Conservation (phyloP, 2,888 invertebrate genomes). For the Epirrhoe tristata region DNA sequence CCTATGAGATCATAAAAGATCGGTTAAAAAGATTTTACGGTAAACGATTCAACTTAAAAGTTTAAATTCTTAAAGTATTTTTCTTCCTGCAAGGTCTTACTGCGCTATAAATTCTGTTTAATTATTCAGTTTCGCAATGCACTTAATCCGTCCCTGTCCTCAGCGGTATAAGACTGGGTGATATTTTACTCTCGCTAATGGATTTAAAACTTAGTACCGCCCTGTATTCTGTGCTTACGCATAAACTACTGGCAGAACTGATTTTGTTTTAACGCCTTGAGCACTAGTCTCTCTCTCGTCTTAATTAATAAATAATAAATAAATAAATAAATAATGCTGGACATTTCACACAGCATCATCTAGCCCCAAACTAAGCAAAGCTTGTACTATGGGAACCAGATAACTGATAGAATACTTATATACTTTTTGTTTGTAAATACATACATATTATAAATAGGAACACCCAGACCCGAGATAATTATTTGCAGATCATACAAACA, state of each 20-base stretch:
- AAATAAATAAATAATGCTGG: no score
- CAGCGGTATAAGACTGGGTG: conserved; percentile 43
- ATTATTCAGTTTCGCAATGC: conserved; percentile 14
- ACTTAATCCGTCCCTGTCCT: conserved; percentile 41
- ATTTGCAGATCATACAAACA: no score
- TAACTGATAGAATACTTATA: no score
- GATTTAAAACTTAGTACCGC: conserved; percentile 57
- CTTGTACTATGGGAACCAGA: no score
- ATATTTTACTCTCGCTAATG: conserved; percentile 65
- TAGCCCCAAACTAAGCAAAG: no score
- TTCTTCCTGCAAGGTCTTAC: not conserved
- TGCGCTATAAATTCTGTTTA: conserved; percentile 5
- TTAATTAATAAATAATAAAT: no score
- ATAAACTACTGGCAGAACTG: conserved; percentile 9
- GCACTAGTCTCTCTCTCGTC: no score
- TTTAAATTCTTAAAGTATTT: not conserved
- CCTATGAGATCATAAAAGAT: not conserved
- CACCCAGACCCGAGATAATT: no score
- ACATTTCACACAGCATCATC: no score
- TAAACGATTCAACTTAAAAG: not conserved
- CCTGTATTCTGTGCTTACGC: conserved; percentile 19
- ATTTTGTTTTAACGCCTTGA: not conserved
- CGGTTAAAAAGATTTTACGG: not conserved
- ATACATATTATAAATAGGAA: no score
- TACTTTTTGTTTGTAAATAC: no score